Conservation (phyloP, 2,113 vertebrate genomes). For the Himantopus leucocephalus region DNA sequence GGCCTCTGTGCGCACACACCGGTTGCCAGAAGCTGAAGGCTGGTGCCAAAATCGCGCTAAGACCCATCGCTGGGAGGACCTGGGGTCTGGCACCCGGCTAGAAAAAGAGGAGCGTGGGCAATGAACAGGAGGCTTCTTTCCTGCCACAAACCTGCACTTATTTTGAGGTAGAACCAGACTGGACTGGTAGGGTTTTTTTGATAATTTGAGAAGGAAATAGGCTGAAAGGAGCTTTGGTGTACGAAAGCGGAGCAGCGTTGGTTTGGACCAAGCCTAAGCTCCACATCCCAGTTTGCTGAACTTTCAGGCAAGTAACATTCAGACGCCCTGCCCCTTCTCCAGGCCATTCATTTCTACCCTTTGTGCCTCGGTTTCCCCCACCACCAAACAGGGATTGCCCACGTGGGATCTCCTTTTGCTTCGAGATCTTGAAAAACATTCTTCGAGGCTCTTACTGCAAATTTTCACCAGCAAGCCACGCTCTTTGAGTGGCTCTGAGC, state of each 20-base stretch:
- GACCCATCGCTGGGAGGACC: accelerated
- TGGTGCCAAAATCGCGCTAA: not conserved
- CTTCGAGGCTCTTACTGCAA: accelerated
- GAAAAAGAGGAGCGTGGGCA: not conserved
- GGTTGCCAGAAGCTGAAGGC: not conserved
- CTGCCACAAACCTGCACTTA: not conserved
- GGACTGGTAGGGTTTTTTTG: not conserved
- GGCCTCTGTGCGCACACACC: accelerated
- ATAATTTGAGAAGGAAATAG: not conserved
- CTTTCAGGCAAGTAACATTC: not conserved
- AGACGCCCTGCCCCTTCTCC: not conserved
- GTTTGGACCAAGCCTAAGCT: not conserved
- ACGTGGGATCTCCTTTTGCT: not conserved
- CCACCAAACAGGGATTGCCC: not conserved
- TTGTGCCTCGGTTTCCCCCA: not conserved
- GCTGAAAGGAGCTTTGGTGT: not conserved
- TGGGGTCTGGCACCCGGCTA: not conserved
- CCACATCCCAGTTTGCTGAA: accelerated
- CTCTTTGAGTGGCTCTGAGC: not conserved
- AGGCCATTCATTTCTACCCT: not conserved
- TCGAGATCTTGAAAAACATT: not conserved
- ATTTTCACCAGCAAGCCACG: not conserved
- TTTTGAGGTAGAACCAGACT: not conserved
- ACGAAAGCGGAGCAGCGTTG: accelerated
- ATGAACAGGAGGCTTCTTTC: not conserved